A percentile compares a stretch with the other conserved stretches of the same genome.
These are phyloP conservation scores for Heptranchias perlo DNA, from an alignment of 2,113 vertebrate genomes.

Conservation along the genomic window DNA sequence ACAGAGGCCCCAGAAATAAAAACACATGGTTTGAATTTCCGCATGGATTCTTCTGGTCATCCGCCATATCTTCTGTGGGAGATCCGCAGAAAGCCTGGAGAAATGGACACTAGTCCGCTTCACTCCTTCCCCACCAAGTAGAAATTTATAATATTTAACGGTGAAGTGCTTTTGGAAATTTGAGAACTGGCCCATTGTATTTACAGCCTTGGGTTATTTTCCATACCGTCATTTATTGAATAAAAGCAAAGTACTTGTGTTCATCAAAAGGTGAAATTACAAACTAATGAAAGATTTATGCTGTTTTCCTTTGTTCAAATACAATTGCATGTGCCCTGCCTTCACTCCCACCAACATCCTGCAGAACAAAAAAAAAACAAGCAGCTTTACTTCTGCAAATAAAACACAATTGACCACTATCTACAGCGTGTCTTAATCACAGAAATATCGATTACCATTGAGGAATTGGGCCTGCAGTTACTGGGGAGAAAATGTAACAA, in stretches of 20 bases:
- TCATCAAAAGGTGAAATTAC: background rate
- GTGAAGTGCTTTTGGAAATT: background rate
- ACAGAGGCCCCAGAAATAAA: background rate
- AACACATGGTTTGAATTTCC: background rate
- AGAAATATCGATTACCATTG: no score
- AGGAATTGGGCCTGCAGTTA: background rate
- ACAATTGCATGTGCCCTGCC: background rate
- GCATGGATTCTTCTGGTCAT: background rate
- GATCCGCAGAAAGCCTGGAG: background rate
- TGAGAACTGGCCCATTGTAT: background rate
- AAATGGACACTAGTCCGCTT: background rate
- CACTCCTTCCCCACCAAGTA: background rate
- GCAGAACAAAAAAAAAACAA: background rate
- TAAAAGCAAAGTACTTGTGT: background rate
- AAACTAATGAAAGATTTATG: background rate
- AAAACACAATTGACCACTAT: background rate
- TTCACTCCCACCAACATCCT: background rate
- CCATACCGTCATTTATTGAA: background rate
- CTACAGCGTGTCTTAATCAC: no score
- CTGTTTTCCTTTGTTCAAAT: background rate
- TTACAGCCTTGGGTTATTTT: background rate
- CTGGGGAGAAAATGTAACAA: background rate
- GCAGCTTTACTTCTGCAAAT: background rate
- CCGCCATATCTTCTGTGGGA: background rate
- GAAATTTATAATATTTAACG: background rate